Evolutionary conservation across 2,888 invertebrate genomes (phyloP), one percentile per base, ranked within the genome.

Genomic region (Nebria brevicollis): DNA sequence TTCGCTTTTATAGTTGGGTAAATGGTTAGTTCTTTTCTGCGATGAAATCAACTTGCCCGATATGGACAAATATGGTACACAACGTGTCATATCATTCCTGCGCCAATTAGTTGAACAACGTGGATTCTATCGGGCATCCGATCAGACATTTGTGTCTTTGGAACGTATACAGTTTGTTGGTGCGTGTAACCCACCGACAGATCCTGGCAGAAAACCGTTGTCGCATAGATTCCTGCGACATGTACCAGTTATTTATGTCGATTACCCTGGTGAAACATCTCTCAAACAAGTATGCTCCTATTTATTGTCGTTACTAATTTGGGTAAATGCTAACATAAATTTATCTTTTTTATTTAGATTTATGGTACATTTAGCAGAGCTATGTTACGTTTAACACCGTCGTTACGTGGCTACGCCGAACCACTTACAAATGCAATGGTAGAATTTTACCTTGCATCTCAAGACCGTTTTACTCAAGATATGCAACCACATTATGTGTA

Each of bases 401-500:
- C 96, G 0, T 90, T 99, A 77, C 94, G 97, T 84, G 95, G 97
- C 1, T 98, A 96, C 89, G 97, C 99, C 0, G 99, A 98, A 87
- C 97, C 99, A 0, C 91, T 99, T 68, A 99, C 99, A 1, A 97
- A 96, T 87, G 98, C 99, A 1, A 99, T 99, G 99, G 99, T 99
- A 11, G 98, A 98, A 87, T 96, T 99, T 88, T 99, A 99, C 91
- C 92, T 99, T 77, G 93, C 95, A 6, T 98, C 98, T 5, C 99
- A 99, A 91, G 99, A 99, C 88, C 92, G 95, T 77, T 99, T 99
- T 89, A 99, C 99, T 0, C 99, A 99, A 90, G 99, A 99, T 89
- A 99, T 99, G 97, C 99, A 99, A 89, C 99, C 99, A 0, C 99
- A 99, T 90, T 99, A 99, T 89, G 98, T 99, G 0, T 99, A 99